A percentile compares a stretch with the other conserved stretches of the same genome.
Evolutionary conservation across 2,797 vertebrate species (phyloP).

Genomic region (Sebastes minor): DNA sequence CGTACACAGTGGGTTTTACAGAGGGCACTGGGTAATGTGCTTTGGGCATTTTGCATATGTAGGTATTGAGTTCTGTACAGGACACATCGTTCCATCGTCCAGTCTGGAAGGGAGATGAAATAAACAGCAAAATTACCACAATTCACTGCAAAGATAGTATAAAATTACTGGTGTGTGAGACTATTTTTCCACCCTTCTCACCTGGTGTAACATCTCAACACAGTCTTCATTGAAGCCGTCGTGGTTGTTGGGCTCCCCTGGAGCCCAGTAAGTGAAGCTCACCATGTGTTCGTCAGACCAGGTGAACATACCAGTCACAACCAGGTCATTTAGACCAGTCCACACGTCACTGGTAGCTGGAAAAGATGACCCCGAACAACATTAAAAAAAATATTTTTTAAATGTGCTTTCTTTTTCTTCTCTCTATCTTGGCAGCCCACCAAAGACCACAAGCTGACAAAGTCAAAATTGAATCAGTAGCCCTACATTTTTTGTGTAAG

Average conservation of each 20-base stretch:
- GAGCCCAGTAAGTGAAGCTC: constrained; percentile 84
- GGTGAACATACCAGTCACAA: constrained; percentile 64
- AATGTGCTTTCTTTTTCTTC: background rate
- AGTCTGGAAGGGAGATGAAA: constrained; percentile 57
- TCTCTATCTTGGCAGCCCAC: background rate
- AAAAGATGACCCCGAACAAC: background rate
- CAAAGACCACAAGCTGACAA: background rate
- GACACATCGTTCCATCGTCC: constrained; percentile 83
- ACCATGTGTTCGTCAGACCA: constrained; percentile 79
- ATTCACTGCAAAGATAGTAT: background rate
- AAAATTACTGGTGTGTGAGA: background rate
- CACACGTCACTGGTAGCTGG: constrained; percentile 81
- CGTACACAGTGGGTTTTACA: constrained; percentile 77
- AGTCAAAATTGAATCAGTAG: background rate
- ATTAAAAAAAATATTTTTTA: too few species aligned
- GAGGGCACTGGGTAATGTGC: constrained; percentile 82
- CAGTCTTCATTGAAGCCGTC: constrained; percentile 80
- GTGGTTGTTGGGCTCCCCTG: constrained; percentile 84
- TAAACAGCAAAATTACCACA: background rate
- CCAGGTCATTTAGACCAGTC: constrained; percentile 81
- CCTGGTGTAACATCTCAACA: constrained; percentile 80
- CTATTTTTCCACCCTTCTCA: constrained; percentile 25
- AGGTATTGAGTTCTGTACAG: constrained; percentile 82
- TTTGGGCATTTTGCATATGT: constrained; percentile 82
- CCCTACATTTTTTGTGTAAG: fast-evolving